phyloP scores from a whole-genome alignment of 2,113 vertebrate species.

The Rhipidura dahli region DNA sequence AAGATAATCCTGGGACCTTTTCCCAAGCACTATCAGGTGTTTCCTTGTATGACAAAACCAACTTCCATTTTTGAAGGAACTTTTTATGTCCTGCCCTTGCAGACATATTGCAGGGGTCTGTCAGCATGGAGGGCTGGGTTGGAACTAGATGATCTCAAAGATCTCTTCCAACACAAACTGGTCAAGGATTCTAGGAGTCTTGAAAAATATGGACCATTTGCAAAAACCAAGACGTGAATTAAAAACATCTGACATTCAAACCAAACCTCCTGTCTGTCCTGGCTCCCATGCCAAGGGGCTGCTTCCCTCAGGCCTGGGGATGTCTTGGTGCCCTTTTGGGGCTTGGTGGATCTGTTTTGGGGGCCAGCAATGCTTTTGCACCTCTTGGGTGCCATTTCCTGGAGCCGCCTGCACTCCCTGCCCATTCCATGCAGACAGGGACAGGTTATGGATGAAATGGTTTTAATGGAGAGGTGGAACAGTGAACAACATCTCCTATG shows the following conservation, averaged over 20 bases:
- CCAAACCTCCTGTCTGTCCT: fast-evolving
- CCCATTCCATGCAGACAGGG: neutral
- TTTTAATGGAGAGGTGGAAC: neutral
- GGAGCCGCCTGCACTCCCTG: neutral
- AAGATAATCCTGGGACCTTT: neutral
- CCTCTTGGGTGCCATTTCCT: neutral
- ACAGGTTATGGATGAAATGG: neutral
- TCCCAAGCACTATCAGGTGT: neutral
- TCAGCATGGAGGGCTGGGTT: no score
- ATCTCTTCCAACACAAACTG: neutral
- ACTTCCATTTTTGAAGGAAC: neutral
- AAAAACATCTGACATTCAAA: neutral
- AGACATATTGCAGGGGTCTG: neutral
- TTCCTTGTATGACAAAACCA: neutral
- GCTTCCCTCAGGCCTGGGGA: neutral
- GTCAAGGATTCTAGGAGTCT: neutral
- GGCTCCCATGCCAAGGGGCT: fast-evolving
- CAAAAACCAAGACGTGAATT: neutral
- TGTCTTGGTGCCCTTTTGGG: neutral
- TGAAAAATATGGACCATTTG: neutral
- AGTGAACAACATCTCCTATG: neutral
- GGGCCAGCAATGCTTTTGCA: fast-evolving
- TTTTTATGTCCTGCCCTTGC: neutral
- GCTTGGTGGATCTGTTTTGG: neutral
- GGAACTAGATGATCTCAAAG: neutral